Base-by-base conservation (phyloP, 1,140 invertebrate genomes). In the Drosophila sturtevanti region DNA sequence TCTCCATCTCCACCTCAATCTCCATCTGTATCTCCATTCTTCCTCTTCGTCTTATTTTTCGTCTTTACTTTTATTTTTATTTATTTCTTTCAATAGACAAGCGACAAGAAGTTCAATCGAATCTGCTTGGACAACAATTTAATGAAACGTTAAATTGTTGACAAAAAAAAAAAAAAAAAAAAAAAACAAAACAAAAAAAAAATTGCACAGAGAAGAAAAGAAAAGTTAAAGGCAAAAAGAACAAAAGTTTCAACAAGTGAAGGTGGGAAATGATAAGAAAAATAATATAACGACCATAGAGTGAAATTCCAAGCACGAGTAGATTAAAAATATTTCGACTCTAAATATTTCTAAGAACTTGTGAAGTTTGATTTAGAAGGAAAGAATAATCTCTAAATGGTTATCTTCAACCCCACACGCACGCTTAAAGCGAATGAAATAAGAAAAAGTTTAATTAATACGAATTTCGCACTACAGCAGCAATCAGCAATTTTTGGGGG, bases 71-170 rank as follows among this genome's bases (percentile, higher is more conserved):
- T 22, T 35, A 48, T 16, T 16, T 55, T 31, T n/a, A 56, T 56
- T 56, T 56, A 27, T 34, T 34, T 56, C 31, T 14, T 34, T 21
- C 37, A 54, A 62, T 52, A 41, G 54, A 68, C 68, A 61, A 31
- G 59, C 52, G 51, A 69, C 65, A 77, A 37, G 51, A 77, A 37
- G 51, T 60, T 14, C 41, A 79, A 54, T 69, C 61, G 37, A 62
- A 54, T 63, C 68, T 64, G 60, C 14, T 74, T 35, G 38, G 64
- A 72, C 51, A 60, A 48, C 68, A 77, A 73, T 82, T 78, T 64
- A 82, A 81, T 69, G 69, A 69, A 78, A 69, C 62, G 65, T 60
- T 69, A 64, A 60, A 48, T 68, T 56, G 68, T 58, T 22, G 58
- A 68, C 74, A 67, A 62, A 72, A 56, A 61, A 68, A 68, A 72